These are phyloP conservation scores for Stegastes partitus DNA, from an alignment of 2,113 vertebrate species.

Conservation along the genomic window DNA sequence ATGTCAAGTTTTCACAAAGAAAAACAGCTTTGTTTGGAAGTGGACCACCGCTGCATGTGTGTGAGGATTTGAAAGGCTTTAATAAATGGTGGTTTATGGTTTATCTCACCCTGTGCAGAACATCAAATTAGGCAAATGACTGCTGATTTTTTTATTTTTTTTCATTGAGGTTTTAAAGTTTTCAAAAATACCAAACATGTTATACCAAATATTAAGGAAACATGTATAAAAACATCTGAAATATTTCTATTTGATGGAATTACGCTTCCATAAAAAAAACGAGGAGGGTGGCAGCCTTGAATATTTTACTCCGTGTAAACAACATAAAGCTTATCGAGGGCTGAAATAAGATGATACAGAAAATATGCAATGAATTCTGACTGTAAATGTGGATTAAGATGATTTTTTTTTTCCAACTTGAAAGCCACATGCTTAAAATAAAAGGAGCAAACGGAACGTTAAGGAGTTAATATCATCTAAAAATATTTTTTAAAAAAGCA, in stretches of 20 bases:
- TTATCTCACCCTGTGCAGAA: background rate
- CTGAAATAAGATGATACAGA: conserved; percentile 1
- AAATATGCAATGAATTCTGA: background rate
- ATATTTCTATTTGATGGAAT: background rate
- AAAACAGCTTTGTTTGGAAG: conserved; percentile 20
- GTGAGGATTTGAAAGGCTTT: conserved; percentile 23
- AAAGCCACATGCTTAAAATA: background rate
- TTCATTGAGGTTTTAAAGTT: background rate
- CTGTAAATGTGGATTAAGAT: background rate
- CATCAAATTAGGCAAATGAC: conserved; percentile 2
- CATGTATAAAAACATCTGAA: background rate
- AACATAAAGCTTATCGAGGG: conserved; percentile 27
- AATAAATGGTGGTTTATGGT: background rate
- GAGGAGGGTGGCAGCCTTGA: background rate
- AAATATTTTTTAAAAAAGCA: conserved; percentile 20
- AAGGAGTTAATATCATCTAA: background rate
- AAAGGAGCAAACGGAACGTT: background rate
- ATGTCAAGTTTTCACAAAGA: conserved; percentile 63
- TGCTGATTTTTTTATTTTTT: background rate
- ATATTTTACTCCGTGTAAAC: conserved; percentile 42
- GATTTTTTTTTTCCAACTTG: background rate
- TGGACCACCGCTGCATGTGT: conserved; percentile 11
- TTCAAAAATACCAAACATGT: background rate
- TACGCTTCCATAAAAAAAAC: conserved; percentile 1
- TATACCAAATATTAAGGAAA: background rate